Base-by-base conservation (phyloP, 2,888 invertebrate species). In the Drosophila nigricruria region DNA sequence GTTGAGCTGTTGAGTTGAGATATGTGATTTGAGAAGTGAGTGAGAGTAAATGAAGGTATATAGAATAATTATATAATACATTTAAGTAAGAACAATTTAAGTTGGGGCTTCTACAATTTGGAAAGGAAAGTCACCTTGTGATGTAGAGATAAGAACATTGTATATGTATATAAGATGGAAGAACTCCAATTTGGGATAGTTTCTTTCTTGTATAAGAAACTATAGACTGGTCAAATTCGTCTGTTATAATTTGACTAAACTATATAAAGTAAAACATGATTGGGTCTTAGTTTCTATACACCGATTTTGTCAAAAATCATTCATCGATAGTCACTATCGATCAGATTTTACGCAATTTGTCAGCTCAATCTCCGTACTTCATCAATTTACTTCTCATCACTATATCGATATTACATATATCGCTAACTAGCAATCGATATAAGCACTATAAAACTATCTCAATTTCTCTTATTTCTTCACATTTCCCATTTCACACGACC, bases 371-470 rank as follows among this genome's bases (percentile, higher is more conserved):
- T 8, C 2, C 38, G 1, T 38, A n/a, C 16, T n/a, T n/a, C 2
- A 2, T 38, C 38, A 38, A 38, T 0, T 36, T 5, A 36, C 36
- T 38, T n/a, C 25, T 25, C 14, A 16, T 0, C 18, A 42, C 20
- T 20, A 12, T 8, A n/a, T 8, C 4, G 6, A 30, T 9, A 40
- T 20, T 12, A 5, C 47, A 27, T 10, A 47, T 49, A 18, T 49
- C 30, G 49, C 30, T 49, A 49, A 30, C 49, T 49, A 30, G 49
- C 18, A 18, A 49, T 49, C 30, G 30, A 30, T 49, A 18, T 6
- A 6, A 30, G 30, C 6, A 18, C 49, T 49, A 18, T 1, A 5
- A 6, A 18, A 1, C 3, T 0, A 5, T 3, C 6, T 8, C 12
- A 49, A n/a, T n/a, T n/a, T n/a, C n/a, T 12, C 6, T 18, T 14